Evolutionary conservation across 1,140 invertebrate species (phyloP).

Genomic region (Halictus rubicundus): DNA sequence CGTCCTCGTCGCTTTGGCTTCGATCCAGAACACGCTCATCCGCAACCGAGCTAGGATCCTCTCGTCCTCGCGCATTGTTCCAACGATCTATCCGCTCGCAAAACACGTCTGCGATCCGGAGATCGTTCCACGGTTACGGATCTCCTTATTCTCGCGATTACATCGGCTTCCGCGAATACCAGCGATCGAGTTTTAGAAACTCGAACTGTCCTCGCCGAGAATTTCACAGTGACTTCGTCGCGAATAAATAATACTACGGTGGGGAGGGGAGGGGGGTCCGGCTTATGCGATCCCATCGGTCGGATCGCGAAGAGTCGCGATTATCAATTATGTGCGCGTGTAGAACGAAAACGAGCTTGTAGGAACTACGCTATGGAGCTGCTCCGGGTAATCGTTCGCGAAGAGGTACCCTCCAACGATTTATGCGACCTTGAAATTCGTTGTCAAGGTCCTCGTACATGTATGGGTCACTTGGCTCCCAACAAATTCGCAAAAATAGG

Average conservation of each 20-base stretch:
- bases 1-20: conserved; percentile 70
- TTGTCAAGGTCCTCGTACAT: too few species aligned
- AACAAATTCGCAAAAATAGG: too few species aligned
- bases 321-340: conserved; percentile 54
- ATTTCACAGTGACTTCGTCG: conserved; percentile 3
- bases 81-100: background rate
- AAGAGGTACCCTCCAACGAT: too few species aligned
- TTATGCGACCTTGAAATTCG: too few species aligned
- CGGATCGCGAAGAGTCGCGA: background rate
- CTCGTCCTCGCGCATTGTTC: background rate
- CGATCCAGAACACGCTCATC: background rate
- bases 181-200: conserved; percentile 27
- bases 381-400: too few species aligned
- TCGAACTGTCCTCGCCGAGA: background rate
- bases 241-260: conserved; percentile 61
- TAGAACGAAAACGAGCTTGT: conserved; percentile 53
- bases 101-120: background rate
- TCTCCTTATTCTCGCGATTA: conserved; percentile 11
- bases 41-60: background rate
- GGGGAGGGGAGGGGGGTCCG: too few species aligned
- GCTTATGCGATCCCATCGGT: background rate
- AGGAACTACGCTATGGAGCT: conserved; percentile 61
- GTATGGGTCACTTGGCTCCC: too few species aligned
- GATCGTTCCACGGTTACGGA: background rate
- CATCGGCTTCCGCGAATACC: conserved; percentile 2